Percentiles rank a stretch among this genome's conserved stretches.
phyloP scores from a whole-genome alignment of 2,888 invertebrate genomes.

The Thymelicus lineola region DNA sequence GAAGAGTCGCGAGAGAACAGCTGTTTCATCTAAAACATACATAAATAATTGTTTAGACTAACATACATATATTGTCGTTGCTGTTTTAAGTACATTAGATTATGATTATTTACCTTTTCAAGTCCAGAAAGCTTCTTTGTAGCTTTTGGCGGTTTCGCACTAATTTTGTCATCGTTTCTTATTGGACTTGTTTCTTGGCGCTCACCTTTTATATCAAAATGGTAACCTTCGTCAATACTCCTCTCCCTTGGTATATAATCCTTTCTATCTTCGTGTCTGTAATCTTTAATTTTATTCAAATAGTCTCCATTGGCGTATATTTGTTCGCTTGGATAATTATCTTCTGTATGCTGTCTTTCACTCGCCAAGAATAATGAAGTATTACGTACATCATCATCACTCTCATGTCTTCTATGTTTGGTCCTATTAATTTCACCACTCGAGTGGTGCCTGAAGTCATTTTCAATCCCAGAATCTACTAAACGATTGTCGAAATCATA shows the following conservation, averaged over 20 bases:
- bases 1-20: conserved; percentile 89
- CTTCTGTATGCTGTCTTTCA: conserved; percentile 90
- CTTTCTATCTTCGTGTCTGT: conserved; percentile 69
- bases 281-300: conserved; percentile 66
- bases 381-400: conserved; percentile 89
- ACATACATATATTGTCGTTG: too few species aligned
- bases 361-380: conserved; percentile 89
- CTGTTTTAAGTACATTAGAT: too few species aligned
- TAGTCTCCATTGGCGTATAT: conserved; percentile 78
- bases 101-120: conserved; percentile 85
- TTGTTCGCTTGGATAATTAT: conserved; percentile 81
- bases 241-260: conserved; percentile 75
- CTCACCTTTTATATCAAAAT: conserved; percentile 87
- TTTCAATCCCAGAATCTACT: conserved; percentile 92
- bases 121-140: conserved; percentile 89
- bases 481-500: conserved; percentile 86
- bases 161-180: conserved; percentile 79
- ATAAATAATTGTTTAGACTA: conserved; percentile 18
- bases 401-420: conserved; percentile 79
- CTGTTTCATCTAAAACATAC: conserved; percentile 86
- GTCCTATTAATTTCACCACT: conserved; percentile 80
- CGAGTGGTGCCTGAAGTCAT: conserved; percentile 91
- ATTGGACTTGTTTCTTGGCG: conserved; percentile 83
- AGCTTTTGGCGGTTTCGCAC: conserved; percentile 85
- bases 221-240: conserved; percentile 88